A percentile compares a stretch with the other conserved stretches of the same genome.
Conservation (phyloP, 2,797 vertebrate species). For the Sternarchorhynchus goeldii region DNA sequence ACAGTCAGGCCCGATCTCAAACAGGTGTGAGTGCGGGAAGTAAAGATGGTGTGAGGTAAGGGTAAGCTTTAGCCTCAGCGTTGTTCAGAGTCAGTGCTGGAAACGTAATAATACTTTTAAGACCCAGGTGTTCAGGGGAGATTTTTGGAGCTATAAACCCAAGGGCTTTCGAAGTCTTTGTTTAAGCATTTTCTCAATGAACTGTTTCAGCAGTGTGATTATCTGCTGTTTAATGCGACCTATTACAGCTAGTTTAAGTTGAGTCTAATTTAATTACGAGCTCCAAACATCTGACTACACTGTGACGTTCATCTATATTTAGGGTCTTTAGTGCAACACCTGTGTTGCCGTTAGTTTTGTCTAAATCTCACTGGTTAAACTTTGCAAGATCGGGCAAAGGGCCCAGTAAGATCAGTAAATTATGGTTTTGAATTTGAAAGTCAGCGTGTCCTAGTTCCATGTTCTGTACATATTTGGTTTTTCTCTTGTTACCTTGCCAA, state of each 20-base stretch:
- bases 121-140: conserved; percentile 64
- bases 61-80: neutral
- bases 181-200: conserved; percentile 54
- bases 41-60: conserved; percentile 58
- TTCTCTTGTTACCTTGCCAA: too few relatives aligned
- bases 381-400: conserved; percentile 16
- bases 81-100: conserved; percentile 59
- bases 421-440: neutral
- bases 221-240: conserved; percentile 24
- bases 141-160: conserved; percentile 58
- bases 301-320: conserved; percentile 6
- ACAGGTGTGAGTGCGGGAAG: conserved; percentile 70
- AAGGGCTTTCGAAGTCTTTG: conserved; percentile 50
- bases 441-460: too few relatives aligned
- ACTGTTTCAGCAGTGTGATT: conserved; percentile 25
- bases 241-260: conserved; percentile 28
- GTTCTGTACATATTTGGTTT: too few relatives aligned
- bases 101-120: conserved; percentile 59
- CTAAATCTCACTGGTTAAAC: conserved; percentile 14
- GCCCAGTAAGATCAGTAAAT: neutral
- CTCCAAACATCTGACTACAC: conserved; percentile 18
- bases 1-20: conserved; percentile 67
- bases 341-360: neutral
- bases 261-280: conserved; percentile 47
- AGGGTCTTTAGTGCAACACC: neutral